Conservation (phyloP, 92 coral and sea anemone genomes). For the Phenganax subtilis region DNA sequence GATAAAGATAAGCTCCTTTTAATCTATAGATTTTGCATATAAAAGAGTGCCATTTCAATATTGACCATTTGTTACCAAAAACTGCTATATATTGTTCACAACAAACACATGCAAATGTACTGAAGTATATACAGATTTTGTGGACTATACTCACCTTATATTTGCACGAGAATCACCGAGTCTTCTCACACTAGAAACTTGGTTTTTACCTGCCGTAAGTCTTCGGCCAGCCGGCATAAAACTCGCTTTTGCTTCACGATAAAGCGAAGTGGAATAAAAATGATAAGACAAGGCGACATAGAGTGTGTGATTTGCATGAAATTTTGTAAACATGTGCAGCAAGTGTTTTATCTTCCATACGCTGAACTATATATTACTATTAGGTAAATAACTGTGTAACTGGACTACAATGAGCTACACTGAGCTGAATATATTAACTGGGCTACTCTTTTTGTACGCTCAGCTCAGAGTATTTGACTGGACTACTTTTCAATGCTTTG, state of each 20-base stretch:
- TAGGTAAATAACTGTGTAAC: no score
- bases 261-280: slow-evolving; percentile 22
- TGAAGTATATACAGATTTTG: background rate
- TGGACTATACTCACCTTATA: slow-evolving; percentile 13
- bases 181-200: slow-evolving; percentile 12
- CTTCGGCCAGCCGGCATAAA: slow-evolving; percentile 99
- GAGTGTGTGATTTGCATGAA: slow-evolving; percentile 23
- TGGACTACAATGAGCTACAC: no score
- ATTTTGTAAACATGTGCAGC: slow-evolving; percentile 14
- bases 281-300: slow-evolving; percentile 4
- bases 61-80: background rate
- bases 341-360: background rate
- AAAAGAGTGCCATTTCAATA: background rate
- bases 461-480: no score
- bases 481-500: no score
- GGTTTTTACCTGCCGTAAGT: slow-evolving; percentile 71
- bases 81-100: background rate
- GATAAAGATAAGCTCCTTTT: background rate
- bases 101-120: background rate
- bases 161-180: slow-evolving; percentile 22
- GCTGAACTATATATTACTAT: no score
- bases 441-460: no score
- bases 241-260: slow-evolving; percentile 38
- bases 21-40: background rate
- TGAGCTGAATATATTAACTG: no score